Percentiles rank a stretch among this genome's conserved stretches.
These are phyloP conservation scores for Catharus minimus DNA, from an alignment of 2,113 vertebrate genomes.

Conservation along the genomic window DNA sequence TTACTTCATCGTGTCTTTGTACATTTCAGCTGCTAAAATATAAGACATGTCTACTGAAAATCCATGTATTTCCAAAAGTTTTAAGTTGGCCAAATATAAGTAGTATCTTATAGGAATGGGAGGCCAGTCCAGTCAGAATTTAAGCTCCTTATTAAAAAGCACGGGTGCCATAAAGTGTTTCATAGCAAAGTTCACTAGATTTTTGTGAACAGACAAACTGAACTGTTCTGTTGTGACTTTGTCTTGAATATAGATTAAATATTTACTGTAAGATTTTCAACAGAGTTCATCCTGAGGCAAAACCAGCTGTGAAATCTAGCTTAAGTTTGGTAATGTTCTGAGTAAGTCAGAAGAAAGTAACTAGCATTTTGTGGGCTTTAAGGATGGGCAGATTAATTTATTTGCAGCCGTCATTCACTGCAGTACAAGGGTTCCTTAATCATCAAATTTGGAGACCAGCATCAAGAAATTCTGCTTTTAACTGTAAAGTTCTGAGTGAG, in stretches of 20 bases:
- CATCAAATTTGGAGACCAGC: neutral
- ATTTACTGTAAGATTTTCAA: neutral
- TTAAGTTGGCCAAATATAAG: neutral
- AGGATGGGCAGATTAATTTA: neutral
- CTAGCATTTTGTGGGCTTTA: neutral
- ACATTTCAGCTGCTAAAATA: neutral
- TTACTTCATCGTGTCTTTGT: neutral
- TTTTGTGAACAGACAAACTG: neutral
- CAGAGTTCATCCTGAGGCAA: neutral
- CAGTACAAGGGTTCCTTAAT: neutral
- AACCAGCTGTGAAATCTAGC: neutral
- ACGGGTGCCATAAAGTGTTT: neutral
- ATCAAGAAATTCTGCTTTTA: neutral
- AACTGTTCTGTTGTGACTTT: neutral
- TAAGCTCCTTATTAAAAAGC: neutral
- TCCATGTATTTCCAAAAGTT: neutral
- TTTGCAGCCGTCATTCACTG: neutral
- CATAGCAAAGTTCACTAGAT: neutral
- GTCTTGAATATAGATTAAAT: neutral
- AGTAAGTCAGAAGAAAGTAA: neutral
- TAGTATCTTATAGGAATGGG: neutral
- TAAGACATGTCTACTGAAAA: neutral
- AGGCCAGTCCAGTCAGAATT: neutral
- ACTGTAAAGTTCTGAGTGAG: accelerated
- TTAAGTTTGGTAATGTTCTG: neutral